Base-by-base conservation (phyloP, 2,888 invertebrate species). In the Pilophorus perplexus region DNA sequence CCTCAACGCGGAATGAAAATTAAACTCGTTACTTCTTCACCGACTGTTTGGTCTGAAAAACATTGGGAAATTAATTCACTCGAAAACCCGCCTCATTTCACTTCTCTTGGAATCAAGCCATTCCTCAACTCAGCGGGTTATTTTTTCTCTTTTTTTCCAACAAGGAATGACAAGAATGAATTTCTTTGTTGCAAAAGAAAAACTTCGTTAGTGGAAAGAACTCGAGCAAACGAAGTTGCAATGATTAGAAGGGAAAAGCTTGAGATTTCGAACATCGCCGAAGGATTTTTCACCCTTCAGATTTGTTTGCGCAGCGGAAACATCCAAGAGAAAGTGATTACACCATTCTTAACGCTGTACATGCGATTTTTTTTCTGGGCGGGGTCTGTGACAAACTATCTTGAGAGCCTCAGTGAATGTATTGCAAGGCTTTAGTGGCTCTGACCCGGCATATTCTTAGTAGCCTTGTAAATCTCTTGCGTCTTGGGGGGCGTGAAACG, bases 11-110 rank as follows among this genome's bases (percentile, higher is more conserved):
- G 46, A 46, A 23, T 46, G 46, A 46, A n/a, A 46, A 46, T 46
- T 46, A 46, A 23, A 46, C 46, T 46, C 46, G 25, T 46, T 46
- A 46, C 46, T 46, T 46, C 46, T 46, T 46, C 46, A 46, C 25
- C 25, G 23, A 23, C 46, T 23, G 23, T 14, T 46, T 14, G 2
- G 12, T n/a, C 23, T 46, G 46, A 46, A 46, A 46, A 46, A 46
- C 46, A 46, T 46, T 20, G 46, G 46, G 25, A 25, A 46, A 25
- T 46, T 46, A 46, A 46, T 46, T 46, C 25, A 46, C 46, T 46
- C 46, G 46, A 46, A 46, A n/a, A 46, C 46, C 46, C 46, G 12
- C 46, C 46, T 25, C 23, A 46, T 46, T 46, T 46, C 46, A 46
- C 46, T 46, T 22, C 46, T 23, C 46, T 46, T 46, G 46, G 46